Conservation (phyloP, 2,113 vertebrate species). For the Cyphomyrus discorhynchus region DNA sequence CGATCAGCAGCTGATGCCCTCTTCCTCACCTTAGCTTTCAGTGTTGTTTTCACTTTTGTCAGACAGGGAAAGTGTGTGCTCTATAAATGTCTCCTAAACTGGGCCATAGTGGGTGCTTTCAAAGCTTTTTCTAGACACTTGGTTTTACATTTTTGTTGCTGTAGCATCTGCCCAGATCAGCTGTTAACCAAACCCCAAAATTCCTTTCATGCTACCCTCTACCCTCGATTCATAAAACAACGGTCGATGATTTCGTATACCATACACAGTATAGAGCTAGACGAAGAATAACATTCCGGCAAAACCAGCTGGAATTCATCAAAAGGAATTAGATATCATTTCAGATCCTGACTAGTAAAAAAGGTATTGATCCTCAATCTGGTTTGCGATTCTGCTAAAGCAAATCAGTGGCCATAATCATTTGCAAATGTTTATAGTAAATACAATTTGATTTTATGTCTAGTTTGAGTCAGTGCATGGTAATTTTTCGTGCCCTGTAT, state of each 20-base stretch:
- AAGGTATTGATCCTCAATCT: neutral
- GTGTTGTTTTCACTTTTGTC: neutral
- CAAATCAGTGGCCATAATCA: neutral
- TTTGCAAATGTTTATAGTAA: neutral
- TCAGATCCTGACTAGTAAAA: neutral
- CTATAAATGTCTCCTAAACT: slow-evolving; percentile 14
- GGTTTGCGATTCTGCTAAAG: neutral
- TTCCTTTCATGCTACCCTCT: neutral
- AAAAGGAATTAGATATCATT: neutral
- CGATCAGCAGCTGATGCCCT: neutral
- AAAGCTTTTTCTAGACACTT: neutral
- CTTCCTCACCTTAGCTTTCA: slow-evolving; percentile 2
- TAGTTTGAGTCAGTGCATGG: neutral
- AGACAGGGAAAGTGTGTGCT: neutral
- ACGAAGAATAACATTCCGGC: neutral
- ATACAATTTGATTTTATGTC: neutral
- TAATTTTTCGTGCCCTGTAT: neutral
- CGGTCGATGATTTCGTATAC: neutral
- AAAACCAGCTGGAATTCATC: neutral
- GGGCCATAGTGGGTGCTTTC: neutral
- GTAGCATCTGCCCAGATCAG: neutral
- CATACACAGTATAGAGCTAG: neutral
- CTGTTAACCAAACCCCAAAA: neutral
- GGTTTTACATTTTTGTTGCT: neutral
- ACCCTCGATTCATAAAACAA: neutral